Evolutionary conservation across 2,113 vertebrate species (phyloP).

Genomic region (Prionailurus viverrinus): DNA sequence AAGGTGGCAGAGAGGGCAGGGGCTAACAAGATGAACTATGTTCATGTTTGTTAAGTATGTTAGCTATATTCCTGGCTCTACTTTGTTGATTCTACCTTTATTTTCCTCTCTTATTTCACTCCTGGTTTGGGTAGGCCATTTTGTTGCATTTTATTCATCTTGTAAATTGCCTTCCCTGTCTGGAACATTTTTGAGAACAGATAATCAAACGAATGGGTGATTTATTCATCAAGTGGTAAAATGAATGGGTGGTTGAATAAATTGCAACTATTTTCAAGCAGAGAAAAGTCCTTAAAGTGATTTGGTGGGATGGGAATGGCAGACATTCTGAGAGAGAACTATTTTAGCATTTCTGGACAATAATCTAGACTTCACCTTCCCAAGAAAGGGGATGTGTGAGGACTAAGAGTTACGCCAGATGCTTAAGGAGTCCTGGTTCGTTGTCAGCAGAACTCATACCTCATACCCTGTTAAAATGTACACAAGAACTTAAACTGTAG

Average conservation of each 20-base stretch:
- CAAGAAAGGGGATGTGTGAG: neutral
- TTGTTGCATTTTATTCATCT: neutral
- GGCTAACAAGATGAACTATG: neutral
- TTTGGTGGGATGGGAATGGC: neutral
- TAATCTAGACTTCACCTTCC: neutral
- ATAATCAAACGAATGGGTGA: neutral
- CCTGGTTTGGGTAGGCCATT: neutral
- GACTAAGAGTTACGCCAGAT: neutral
- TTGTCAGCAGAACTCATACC: neutral
- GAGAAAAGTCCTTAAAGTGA: neutral
- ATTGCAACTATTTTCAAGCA: neutral
- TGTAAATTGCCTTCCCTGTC: neutral
- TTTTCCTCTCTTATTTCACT: constrained; percentile 23
- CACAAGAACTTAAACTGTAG: neutral
- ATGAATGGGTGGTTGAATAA: neutral
- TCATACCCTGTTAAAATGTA: neutral
- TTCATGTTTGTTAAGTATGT: neutral
- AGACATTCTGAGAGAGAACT: neutral
- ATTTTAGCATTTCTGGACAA: neutral
- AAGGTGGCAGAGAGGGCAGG: neutral
- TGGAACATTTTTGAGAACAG: constrained; percentile 22
- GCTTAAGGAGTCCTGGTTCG: neutral
- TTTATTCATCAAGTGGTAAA: constrained; percentile 15
- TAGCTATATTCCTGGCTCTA: neutral
- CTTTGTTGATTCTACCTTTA: neutral